Conservation (phyloP, 2,113 vertebrate genomes). For the Xenotilapia caudafasciata region DNA sequence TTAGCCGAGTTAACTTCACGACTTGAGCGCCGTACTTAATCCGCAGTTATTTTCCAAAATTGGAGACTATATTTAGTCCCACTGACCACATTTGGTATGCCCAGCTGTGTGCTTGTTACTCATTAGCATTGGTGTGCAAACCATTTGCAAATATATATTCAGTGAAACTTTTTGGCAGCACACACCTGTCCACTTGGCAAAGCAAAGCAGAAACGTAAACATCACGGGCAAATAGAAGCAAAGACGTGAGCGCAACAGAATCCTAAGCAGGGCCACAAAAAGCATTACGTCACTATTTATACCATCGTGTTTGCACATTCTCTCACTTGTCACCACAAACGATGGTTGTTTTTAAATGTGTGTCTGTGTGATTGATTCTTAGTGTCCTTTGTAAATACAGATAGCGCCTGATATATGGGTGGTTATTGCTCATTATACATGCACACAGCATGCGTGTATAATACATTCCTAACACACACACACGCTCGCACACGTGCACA, state of each 20-base stretch:
- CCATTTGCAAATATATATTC: conserved; percentile 1
- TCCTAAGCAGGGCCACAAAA: background rate
- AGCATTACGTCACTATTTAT: background rate
- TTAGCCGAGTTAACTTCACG: background rate
- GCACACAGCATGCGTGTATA: background rate
- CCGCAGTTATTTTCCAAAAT: background rate
- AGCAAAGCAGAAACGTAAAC: conserved; percentile 12
- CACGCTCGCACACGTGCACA: background rate
- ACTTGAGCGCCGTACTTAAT: background rate
- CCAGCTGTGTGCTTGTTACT: background rate
- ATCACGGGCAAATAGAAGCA: background rate
- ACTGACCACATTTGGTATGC: background rate
- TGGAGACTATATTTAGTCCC: background rate
- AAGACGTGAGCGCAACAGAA: background rate
- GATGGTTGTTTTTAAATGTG: background rate
- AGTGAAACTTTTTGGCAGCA: background rate
- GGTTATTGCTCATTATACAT: conserved; percentile 3
- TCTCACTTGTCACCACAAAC: background rate
- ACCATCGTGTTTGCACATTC: background rate
- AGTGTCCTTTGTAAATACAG: background rate
- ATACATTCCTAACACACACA: background rate
- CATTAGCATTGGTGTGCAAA: background rate
- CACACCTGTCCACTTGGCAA: background rate
- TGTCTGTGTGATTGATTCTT: background rate
- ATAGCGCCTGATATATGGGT: background rate